Percentiles rank a stretch among this genome's conserved stretches.
Evolutionary conservation across 1,140 invertebrate genomes (phyloP).

Genomic region (Sycobia sp.): DNA sequence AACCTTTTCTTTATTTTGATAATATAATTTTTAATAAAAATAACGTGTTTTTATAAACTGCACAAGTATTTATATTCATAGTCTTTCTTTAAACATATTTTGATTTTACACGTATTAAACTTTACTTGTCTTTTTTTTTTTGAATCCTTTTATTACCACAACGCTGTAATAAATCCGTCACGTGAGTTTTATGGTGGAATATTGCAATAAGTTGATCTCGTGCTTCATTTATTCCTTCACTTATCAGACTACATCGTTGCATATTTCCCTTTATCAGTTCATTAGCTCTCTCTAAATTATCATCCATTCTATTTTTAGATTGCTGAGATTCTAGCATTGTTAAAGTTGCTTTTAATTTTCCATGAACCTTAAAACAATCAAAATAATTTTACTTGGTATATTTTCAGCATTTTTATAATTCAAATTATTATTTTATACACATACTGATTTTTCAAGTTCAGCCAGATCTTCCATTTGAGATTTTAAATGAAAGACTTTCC

Average conservation of each 20-base stretch:
- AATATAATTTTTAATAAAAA: conserved; percentile 37
- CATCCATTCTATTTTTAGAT: conserved; percentile 65
- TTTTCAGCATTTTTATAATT: conserved; percentile 6
- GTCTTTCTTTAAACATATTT: conserved; percentile 24
- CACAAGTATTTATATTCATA: conserved; percentile 27
- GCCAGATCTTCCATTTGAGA: conserved; percentile 93
- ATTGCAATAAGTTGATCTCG: conserved; percentile 85
- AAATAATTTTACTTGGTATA: conserved; percentile 48
- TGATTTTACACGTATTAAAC: conserved; percentile 23
- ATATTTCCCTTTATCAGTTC: conserved; percentile 91
- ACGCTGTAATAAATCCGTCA: conserved; percentile 86
- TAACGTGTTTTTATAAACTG: conserved; percentile 29
- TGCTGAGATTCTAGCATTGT: conserved; percentile 70
- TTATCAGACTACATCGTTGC: conserved; percentile 90
- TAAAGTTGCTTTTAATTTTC: conserved; percentile 70
- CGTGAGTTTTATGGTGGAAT: conserved; percentile 87
- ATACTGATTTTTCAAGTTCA: conserved; percentile 61
- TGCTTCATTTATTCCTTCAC: conserved; percentile 88
- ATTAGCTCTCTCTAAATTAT: conserved; percentile 73
- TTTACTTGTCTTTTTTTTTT: conserved; percentile 80
- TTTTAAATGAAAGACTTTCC: conserved; percentile 91
- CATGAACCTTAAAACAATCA: conserved; percentile 62
- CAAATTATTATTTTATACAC: conserved; percentile 20
- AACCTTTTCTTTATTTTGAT: conserved; percentile 31
- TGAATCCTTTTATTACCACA: conserved; percentile 89